These are phyloP conservation scores for Oostethus manadensis DNA, from an alignment of 2,113 vertebrate genomes.

Conservation along the genomic window DNA sequence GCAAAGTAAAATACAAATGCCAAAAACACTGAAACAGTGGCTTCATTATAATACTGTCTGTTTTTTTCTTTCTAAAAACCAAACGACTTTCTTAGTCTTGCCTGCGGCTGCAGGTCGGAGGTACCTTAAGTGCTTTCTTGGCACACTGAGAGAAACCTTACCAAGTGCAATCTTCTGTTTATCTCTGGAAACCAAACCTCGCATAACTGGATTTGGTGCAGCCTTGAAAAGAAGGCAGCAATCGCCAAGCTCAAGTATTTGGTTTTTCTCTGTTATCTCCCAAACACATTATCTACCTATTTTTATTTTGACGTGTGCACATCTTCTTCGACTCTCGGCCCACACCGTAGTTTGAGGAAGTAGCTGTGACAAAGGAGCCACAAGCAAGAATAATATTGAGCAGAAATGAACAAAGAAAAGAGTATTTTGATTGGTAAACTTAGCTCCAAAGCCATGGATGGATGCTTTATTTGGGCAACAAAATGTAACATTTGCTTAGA, in stretches of 20 bases:
- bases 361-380: too few species aligned
- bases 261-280: background rate
- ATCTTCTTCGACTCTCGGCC: too few species aligned
- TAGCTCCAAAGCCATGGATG: too few species aligned
- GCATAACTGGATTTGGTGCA: background rate
- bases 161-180: constrained; percentile 16
- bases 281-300: background rate
- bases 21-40: constrained; percentile 13
- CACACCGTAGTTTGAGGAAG: too few species aligned
- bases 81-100: constrained; percentile 8
- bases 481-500: too few species aligned
- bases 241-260: background rate
- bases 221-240: too few species aligned
- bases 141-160: constrained; percentile 21
- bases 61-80: constrained; percentile 5
- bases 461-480: too few species aligned
- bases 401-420: too few species aligned
- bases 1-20: constrained; percentile 34
- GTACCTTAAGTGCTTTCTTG: constrained; percentile 38
- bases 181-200: constrained; percentile 11
- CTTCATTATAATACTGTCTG: background rate
- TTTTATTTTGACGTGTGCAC: too few species aligned
- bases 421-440: too few species aligned
- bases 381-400: too few species aligned
- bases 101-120: constrained; percentile 7